Conservation (phyloP, 2,113 vertebrate species). For the Glaucidium brasilianum region DNA sequence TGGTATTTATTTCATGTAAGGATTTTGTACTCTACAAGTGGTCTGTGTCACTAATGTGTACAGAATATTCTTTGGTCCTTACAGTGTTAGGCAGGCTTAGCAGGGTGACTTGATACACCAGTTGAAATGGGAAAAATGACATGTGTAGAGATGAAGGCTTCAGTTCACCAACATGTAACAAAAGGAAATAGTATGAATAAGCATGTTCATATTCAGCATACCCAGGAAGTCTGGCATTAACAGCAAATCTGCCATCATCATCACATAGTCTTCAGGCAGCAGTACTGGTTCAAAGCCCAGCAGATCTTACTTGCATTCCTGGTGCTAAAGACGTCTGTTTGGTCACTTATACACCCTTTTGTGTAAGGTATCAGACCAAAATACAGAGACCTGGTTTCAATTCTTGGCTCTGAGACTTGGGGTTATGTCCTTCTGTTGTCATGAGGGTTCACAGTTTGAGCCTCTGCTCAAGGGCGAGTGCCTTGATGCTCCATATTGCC, state of each 20-base stretch:
- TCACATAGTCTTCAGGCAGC: neutral
- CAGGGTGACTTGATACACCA: neutral
- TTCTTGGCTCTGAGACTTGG: neutral
- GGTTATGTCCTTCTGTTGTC: neutral
- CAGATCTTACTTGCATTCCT: neutral
- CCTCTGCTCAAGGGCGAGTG: neutral
- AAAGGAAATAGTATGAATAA: neutral
- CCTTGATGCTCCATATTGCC: neutral
- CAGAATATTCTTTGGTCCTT: neutral
- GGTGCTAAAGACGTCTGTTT: neutral
- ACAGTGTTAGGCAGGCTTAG: neutral
- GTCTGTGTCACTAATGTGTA: neutral
- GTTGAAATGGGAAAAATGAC: neutral
- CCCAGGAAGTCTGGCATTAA: neutral
- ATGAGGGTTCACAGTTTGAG: neutral
- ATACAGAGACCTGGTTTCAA: neutral
- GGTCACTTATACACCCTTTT: neutral
- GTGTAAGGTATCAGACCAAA: neutral
- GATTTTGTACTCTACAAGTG: neutral
- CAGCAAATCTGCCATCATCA: neutral
- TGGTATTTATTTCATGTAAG: neutral
- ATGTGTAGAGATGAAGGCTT: neutral
- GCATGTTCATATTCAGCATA: neutral
- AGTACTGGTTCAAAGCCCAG: neutral
- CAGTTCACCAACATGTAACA: neutral